These are phyloP conservation scores for Cheiracanthium punctorium DNA, from an alignment of 2,888 invertebrate genomes.

Conservation along the genomic window DNA sequence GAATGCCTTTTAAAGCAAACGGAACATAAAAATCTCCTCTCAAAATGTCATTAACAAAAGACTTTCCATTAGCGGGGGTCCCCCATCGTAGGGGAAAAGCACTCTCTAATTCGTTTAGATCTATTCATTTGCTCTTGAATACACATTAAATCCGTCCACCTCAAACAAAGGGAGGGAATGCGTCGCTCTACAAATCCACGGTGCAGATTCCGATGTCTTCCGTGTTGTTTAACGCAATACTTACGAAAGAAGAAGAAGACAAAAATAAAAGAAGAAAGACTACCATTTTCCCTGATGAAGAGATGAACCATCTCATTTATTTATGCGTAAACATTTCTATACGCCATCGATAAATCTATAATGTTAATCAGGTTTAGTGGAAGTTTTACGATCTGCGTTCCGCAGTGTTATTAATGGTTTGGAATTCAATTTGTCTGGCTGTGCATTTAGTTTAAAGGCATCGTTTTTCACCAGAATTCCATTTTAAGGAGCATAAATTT, in stretches of 20 bases:
- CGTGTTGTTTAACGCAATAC: no score
- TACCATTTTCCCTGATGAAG: not conserved
- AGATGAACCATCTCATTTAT: not conserved
- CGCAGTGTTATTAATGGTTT: conserved; percentile 38
- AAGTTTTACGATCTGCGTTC: conserved; percentile 29
- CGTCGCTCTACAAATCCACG: no score
- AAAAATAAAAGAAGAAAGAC: not conserved
- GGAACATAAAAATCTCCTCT: not conserved
- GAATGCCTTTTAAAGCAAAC: not conserved
- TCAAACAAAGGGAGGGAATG: not conserved
- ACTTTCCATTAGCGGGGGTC: not conserved
- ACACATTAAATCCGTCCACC: not conserved
- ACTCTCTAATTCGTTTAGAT: not conserved
- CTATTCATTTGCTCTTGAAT: not conserved
- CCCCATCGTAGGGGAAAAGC: not conserved
- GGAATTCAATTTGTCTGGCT: conserved; percentile 49
- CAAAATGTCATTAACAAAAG: not conserved
- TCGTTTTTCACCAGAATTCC: conserved; percentile 50
- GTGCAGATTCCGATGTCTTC: no score
- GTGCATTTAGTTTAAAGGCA: conserved; percentile 44
- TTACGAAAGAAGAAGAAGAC: not conserved
- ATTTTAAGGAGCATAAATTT: conserved; percentile 19
- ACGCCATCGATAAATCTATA: conserved; percentile 54
- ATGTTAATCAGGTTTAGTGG: conserved; percentile 31
- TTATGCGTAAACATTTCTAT: not conserved